Base-by-base conservation (phyloP, 2,888 invertebrate genomes). In the Plutella xylostella region DNA sequence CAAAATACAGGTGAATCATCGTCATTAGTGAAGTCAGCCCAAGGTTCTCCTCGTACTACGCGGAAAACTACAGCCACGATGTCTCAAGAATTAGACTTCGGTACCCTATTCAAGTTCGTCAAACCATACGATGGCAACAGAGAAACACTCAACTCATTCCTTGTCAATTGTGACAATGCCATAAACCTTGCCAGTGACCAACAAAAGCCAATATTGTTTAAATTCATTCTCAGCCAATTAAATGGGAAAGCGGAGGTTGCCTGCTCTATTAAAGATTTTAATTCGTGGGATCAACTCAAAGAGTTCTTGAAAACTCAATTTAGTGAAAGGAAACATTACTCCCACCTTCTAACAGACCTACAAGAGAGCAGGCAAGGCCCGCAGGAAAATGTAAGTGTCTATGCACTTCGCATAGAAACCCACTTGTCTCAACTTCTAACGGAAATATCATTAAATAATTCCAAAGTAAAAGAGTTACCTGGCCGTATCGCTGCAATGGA, bases 271-370 rank as follows among this genome's bases (percentile, higher is more conserved):
- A 28, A 30, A 18, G 28, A 14, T 2, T 28, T 42, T 21, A 15
- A 17, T 12, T 12, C 11, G 9, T 42, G 30, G 42, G 20, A n/a
- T 6, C 11, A n/a, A 17, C 21, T 41, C 6, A 38, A 38, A 38
- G 22, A 20, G 12, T 20, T 38, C 21, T 21, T 21, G 3, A 20
- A 21, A 38, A 28, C 15, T 12, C 25, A 25, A 25, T 41, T 41
- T 18, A 15, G 41, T 11, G 41, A 41, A 15, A 21, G 41, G n/a
- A 41, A 41, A 28, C 41, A 41, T 12, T 28, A 28, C 17, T 21
- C 41, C 17, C 41, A 41, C 17, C 19, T 41, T 6, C 30, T 41
- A 3, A 28, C 30, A 4, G 41, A 41, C 12, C 15, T 41, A 7
- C 41, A 41, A 28, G 30, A 41, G 11, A 15, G 41, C 30, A 41